A percentile compares a stretch with the other conserved stretches of the same genome.
phyloP scores from a whole-genome alignment of 1,140 invertebrate genomes.

The Eufriesea mexicana region DNA sequence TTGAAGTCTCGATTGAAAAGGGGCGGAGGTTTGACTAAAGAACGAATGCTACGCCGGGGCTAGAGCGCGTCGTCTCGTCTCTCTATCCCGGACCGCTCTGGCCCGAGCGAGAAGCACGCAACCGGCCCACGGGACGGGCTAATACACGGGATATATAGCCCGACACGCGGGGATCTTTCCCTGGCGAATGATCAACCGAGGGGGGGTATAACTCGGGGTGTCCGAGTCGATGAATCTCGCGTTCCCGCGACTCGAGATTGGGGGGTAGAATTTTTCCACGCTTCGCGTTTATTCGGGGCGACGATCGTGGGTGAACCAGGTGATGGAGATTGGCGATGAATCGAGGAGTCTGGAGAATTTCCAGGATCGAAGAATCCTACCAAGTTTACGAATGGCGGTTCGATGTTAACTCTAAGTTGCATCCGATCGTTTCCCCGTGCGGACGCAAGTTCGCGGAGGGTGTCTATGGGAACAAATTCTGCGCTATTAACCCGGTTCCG shows the following conservation, averaged over 20 bases:
- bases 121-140: slow-evolving; percentile 3
- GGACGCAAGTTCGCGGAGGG: neutral
- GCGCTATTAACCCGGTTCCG: neutral
- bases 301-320: no score
- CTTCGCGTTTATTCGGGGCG: no score
- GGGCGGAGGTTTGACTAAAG: slow-evolving; percentile 83
- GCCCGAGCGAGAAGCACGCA: neutral
- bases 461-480: neutral
- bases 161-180: neutral
- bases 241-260: neutral
- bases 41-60: slow-evolving; percentile 74
- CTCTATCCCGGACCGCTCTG: slow-evolving; percentile 1
- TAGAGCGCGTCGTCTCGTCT: neutral
- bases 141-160: neutral
- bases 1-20: slow-evolving; percentile 83
- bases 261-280: no score
- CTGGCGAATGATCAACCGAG: neutral
- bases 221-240: neutral
- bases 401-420: neutral
- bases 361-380: neutral
- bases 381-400: neutral
- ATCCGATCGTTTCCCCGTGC: neutral
- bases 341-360: no score
- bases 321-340: no score
- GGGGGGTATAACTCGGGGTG: neutral